Conservation (phyloP, 2,888 invertebrate genomes). For the Mimachlamys varia region DNA sequence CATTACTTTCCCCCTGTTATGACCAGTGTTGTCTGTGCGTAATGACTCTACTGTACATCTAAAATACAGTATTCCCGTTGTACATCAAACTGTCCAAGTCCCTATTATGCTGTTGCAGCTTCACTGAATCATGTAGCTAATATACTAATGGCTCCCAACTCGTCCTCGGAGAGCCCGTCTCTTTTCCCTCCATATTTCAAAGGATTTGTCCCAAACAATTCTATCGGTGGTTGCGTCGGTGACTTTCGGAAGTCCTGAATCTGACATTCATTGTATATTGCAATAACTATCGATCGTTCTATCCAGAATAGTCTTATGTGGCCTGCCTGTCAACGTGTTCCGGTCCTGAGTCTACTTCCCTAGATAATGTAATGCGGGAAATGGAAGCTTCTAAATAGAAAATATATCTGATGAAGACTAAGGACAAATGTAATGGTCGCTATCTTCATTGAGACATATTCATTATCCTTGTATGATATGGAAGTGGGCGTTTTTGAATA, state of each 20-base stretch:
- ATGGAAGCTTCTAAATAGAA: too few relatives aligned
- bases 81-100: neutral
- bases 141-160: neutral
- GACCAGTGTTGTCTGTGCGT: too few relatives aligned
- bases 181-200: neutral
- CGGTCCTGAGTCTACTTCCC: too few relatives aligned
- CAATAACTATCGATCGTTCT: neutral
- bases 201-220: neutral
- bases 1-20: too few relatives aligned
- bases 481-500: too few relatives aligned
- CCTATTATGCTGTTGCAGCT: neutral
- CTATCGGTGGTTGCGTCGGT: neutral
- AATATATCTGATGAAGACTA: too few relatives aligned
- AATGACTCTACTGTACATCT: neutral
- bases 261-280: neutral
- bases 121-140: neutral
- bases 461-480: too few relatives aligned
- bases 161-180: neutral
- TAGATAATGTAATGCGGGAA: too few relatives aligned
- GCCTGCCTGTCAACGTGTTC: too few relatives aligned
- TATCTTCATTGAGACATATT: too few relatives aligned
- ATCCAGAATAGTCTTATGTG: neutral
- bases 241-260: too few relatives aligned
- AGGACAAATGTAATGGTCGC: too few relatives aligned
- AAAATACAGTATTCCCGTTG: neutral